Base-by-base conservation (phyloP, 2,888 invertebrate genomes). In the Clostera curtula region DNA sequence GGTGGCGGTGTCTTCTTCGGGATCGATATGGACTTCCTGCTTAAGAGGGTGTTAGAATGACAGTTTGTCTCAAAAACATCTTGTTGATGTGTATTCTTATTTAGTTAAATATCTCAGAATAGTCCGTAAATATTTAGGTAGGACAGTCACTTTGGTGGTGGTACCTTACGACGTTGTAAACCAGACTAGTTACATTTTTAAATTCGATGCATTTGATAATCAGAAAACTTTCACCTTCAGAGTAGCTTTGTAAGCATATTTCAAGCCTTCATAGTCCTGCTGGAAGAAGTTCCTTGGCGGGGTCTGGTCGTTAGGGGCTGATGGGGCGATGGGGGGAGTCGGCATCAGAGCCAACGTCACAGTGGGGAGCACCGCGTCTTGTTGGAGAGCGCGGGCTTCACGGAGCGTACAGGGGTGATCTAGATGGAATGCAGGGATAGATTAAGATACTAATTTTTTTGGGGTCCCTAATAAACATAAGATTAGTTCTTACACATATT, bases 371-470 rank as follows among this genome's bases (percentile, higher is more conserved):
- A 83, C 66, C 0, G 75, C 83, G 22, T 74, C 70, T 34, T 75
- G 75, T 39, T 82, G 77, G 7, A 83, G 48, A 40, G 68, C 75
- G 15, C 72, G 73, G 2, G 82, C 83, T 34, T 82, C 83, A 24
- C 73, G 72, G 6, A 73, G 36, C 2, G 79, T 70, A 44, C 83
- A 80, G 0, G 83, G 83, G 31, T 83, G 80, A 32, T 82, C 82
- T 79, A n/a, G n/a, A n/a, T n/a, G n/a, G n/a, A n/a, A n/a, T n/a
- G n/a, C n/a, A n/a, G n/a, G n/a, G n/a, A n/a, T n/a, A n/a, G n/a
- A n/a, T n/a, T n/a, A n/a, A n/a, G n/a, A n/a, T n/a, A n/a, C n/a
- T n/a, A n/a, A n/a, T n/a, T n/a, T n/a, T n/a, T n/a, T n/a, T n/a
- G n/a, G n/a, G n/a, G n/a, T n/a, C n/a, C n/a, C n/a, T n/a, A n/a